Conservation (phyloP, 1,140 invertebrate genomes). For the Drosophila orosa region DNA sequence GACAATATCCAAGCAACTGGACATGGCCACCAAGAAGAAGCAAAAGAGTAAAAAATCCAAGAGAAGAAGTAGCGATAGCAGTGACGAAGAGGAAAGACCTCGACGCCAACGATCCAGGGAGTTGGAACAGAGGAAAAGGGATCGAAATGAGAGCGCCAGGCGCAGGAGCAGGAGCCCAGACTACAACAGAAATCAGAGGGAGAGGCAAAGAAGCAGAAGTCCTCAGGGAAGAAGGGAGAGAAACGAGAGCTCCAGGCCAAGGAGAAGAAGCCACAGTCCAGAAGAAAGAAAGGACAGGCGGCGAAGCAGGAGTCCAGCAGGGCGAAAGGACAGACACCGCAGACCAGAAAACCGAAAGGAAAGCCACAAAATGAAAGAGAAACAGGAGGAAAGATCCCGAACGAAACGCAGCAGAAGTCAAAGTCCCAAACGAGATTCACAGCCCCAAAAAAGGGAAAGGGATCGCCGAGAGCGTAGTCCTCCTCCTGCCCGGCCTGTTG, state of each 20-base stretch:
- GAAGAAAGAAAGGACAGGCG: neutral
- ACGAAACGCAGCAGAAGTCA: constrained; percentile 21
- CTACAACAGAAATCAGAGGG: constrained; percentile 2
- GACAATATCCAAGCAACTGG: constrained; percentile 77
- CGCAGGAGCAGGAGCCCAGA: constrained; percentile 1
- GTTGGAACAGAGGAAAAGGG: neutral
- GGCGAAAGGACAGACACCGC: neutral
- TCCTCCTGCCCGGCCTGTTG: neutral
- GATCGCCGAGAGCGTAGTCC: constrained; percentile 2
- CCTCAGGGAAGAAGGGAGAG: neutral
- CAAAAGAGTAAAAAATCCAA: constrained; percentile 41
- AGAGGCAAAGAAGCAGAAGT: constrained; percentile 22
- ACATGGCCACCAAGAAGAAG: constrained; percentile 67
- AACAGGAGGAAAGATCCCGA: constrained; percentile 10
- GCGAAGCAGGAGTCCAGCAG: constrained; percentile 2
- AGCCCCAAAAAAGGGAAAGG: constrained; percentile 1
- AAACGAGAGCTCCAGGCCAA: neutral
- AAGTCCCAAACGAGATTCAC: constrained; percentile 11
- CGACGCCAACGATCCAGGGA: neutral
- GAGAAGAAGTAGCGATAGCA: constrained; percentile 33
- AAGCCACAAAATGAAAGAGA: constrained; percentile 4
- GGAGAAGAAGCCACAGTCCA: constrained; percentile 2
- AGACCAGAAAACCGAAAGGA: constrained; percentile 5
- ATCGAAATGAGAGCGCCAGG: constrained; percentile 9
- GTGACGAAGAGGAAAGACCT: constrained; percentile 6